Conservation (phyloP, 2,797 vertebrate genomes). For the Parotocinclus haroldoi region DNA sequence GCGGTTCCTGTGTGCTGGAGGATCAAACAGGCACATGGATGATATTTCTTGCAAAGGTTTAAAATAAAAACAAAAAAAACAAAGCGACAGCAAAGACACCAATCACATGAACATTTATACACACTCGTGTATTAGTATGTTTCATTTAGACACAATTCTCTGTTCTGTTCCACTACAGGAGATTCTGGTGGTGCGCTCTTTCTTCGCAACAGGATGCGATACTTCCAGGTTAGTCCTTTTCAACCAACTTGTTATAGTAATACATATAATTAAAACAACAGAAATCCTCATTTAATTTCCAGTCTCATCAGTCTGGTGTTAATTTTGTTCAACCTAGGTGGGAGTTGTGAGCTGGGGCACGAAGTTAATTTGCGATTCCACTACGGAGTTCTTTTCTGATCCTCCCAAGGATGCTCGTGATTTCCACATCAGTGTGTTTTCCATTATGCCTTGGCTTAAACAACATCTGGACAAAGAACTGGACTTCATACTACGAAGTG, state of each 20-base stretch:
- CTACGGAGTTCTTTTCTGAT: fast-evolving
- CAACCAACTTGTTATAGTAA: neutral
- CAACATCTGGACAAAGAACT: slow-evolving; percentile 56
- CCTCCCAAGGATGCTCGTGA: slow-evolving; percentile 61
- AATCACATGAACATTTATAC: neutral
- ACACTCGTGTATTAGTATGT: neutral
- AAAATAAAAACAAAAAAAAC: slow-evolving; percentile 5
- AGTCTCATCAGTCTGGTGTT: neutral
- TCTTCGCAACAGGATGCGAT: slow-evolving; percentile 64
- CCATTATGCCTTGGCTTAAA: slow-evolving; percentile 67
- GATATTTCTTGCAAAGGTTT: slow-evolving; percentile 66
- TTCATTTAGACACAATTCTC: neutral
- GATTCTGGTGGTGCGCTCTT: slow-evolving; percentile 74
- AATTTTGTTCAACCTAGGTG: slow-evolving; percentile 52
- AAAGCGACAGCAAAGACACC: neutral
- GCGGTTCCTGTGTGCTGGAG: slow-evolving; percentile 67
- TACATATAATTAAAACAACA: neutral
- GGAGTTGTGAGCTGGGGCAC: slow-evolving; percentile 73
- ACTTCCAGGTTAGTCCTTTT: slow-evolving; percentile 65
- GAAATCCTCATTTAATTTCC: neutral
- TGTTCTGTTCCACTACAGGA: slow-evolving; percentile 50
- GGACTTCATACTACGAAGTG: slow-evolving; percentile 56
- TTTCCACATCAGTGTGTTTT: slow-evolving; percentile 72
- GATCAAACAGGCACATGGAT: slow-evolving; percentile 46
- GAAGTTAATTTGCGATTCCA: slow-evolving; percentile 39